A percentile compares a stretch with the other conserved stretches of the same genome.
phyloP scores from a whole-genome alignment of 2,113 vertebrate species.

The Ammodytes marinus region DNA sequence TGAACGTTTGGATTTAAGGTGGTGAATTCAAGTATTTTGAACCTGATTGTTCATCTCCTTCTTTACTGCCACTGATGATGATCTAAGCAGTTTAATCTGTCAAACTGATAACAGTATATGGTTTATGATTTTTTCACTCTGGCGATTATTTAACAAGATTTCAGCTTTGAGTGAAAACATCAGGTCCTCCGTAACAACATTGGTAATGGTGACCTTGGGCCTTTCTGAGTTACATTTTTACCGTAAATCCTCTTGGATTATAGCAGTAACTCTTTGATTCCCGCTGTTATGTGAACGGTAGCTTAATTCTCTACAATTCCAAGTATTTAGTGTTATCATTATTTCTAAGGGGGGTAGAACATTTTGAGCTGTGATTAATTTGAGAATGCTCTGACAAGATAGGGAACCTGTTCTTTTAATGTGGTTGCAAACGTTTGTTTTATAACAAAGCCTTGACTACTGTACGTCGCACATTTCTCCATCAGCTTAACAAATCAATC shows the following conservation, averaged over 20 bases:
- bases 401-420: not conserved
- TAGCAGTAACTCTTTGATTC: conserved; percentile 29
- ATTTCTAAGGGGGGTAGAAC: conserved; percentile 26
- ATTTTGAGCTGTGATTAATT: conserved; percentile 18
- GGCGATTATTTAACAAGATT: conserved; percentile 11
- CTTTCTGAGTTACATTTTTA: conserved; percentile 32
- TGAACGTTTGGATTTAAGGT: conserved; percentile 35
- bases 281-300: conserved; percentile 22
- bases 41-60: not conserved
- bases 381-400: conserved; percentile 40
- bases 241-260: conserved; percentile 10
- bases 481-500: conserved; percentile 10
- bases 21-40: conserved; percentile 48
- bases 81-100: conserved; percentile 30
- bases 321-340: conserved; percentile 50
- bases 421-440: conserved; percentile 16
- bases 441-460: conserved; percentile 45
- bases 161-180: conserved; percentile 9
- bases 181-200: conserved; percentile 7
- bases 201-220: conserved; percentile 29
- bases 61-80: conserved; percentile 1
- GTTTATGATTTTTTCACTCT: conserved; percentile 26
- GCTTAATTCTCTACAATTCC: not conserved
- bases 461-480: conserved; percentile 21
- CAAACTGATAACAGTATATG: conserved; percentile 20